A percentile compares a stretch with the other conserved stretches of the same genome.
phyloP scores from a whole-genome alignment of 2,113 vertebrate genomes.

The Gymnobelideus leadbeateri region DNA sequence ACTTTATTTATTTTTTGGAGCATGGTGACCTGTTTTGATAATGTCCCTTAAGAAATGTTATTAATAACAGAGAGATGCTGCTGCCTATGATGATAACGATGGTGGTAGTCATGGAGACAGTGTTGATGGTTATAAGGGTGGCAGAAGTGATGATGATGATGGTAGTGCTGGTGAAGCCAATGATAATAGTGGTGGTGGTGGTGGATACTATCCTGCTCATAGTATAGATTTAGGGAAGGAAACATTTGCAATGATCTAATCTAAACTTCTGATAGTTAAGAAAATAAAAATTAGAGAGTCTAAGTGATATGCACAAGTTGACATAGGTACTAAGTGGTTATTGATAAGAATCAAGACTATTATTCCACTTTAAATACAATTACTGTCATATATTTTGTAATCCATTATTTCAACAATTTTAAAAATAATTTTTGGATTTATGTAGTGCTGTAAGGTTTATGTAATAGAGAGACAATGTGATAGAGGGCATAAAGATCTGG shows the following conservation, averaged over 20 bases:
- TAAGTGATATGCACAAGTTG: neutral
- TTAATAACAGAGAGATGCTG: neutral
- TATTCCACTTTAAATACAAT: neutral
- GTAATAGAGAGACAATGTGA: neutral
- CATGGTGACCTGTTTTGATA: neutral
- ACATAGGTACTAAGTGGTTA: neutral
- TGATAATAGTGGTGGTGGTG: neutral
- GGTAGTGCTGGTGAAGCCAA: neutral
- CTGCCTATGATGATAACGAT: neutral
- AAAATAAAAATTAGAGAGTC: neutral
- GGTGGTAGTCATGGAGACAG: neutral
- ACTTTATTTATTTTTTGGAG: neutral
- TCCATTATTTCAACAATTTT: neutral
- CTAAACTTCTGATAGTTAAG: neutral
- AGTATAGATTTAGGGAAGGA: neutral
- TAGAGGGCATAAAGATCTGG: neutral
- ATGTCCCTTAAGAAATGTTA: neutral
- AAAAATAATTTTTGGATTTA: neutral
- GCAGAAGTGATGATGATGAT: neutral
- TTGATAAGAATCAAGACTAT: neutral
- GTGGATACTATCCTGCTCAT: neutral
- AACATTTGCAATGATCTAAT: neutral
- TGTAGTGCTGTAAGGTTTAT: neutral
- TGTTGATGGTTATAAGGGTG: neutral
- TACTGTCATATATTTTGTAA: neutral